Base-by-base conservation (phyloP, 2,888 invertebrate genomes). In the Diogma glabrata region DNA sequence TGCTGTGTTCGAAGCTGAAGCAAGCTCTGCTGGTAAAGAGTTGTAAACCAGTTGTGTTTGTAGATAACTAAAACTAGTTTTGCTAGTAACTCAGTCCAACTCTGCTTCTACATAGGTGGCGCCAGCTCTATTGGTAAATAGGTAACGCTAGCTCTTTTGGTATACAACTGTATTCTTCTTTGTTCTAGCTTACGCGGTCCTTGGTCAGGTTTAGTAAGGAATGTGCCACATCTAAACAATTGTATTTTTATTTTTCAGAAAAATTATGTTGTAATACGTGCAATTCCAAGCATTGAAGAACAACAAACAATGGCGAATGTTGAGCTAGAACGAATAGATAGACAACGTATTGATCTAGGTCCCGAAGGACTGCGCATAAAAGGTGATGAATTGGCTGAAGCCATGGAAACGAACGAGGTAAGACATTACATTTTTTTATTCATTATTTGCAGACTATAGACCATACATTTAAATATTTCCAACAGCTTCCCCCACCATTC, bases 371-470 rank as follows among this genome's bases (percentile, higher is more conserved):
- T 93, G 17, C 72, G 75, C 49, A 63, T 76, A 52, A 84, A 83
- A 62, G 78, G 70, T 2, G 71, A 75, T 54, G 66, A 72, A 22
- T 66, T 92, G 17, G 72, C 78, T 50, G 73, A 79, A 47, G 89
- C 92, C 0, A 79, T 87, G 60, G 75, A 77, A 49, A 77, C 76
- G 56, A 91, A 92, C 69, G 86, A 87, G 70, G 86, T 84, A 63
- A 57, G 46, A 38, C 47, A 47, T 20, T 48, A 26, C 22, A 47
- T 52, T 50, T 22, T 36, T 43, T 19, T 30, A 30, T 30, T 14
- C 5, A 45, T 33, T 43, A 49, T 28, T 10, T 26, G 33, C 17
- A 23, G 14, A 22, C 23, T 16, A 43, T 19, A 33, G 20, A 43
- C 10, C 6, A 52, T 47, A 43, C 8, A 50, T 23, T 52, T 47